phyloP scores from a whole-genome alignment of 2,888 invertebrate species.

The Lottia gigantea region DNA sequence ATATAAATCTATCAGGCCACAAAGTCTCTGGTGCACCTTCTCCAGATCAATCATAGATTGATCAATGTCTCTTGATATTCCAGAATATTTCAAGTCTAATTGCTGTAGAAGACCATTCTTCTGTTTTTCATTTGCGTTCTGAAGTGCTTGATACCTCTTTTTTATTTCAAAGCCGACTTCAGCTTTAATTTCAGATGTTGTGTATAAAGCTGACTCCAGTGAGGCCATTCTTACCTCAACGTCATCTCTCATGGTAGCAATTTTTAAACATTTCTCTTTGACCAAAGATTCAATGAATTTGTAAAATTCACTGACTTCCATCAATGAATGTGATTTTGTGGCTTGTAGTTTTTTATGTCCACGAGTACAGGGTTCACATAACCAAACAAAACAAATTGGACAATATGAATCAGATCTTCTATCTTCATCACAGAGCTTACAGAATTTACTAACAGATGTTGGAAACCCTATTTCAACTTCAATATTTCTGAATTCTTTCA shows the following conservation, averaged over 20 bases:
- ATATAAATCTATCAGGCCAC: too few species aligned
- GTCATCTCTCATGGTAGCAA: not conserved
- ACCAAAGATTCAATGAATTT: constrained; percentile 23
- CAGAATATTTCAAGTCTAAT: too few species aligned
- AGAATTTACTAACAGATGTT: constrained; percentile 12
- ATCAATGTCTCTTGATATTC: too few species aligned
- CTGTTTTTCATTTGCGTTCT: too few species aligned
- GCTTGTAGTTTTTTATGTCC: constrained; percentile 30
- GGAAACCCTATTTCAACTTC: constrained; percentile 2
- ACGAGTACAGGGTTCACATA: constrained; percentile 29
- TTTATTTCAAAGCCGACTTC: constrained; percentile 13
- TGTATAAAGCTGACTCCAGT: not conserved
- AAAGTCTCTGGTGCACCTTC: too few species aligned
- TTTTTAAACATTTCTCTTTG: not conserved
- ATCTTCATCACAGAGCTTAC: constrained; percentile 24
- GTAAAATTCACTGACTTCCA: constrained; percentile 21
- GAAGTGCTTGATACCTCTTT: not conserved
- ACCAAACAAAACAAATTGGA: constrained; percentile 30
- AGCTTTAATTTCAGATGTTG: not conserved
- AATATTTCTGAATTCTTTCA: not conserved
- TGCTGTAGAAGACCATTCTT: too few species aligned
- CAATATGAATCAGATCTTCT: constrained; percentile 21
- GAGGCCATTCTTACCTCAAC: not conserved
- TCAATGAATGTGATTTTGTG: constrained; percentile 23
- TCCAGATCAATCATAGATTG: too few species aligned